A percentile compares a stretch with the other conserved stretches of the same genome.
Evolutionary conservation across 2,888 invertebrate genomes (phyloP).

Genomic region (Germaria angustata): DNA sequence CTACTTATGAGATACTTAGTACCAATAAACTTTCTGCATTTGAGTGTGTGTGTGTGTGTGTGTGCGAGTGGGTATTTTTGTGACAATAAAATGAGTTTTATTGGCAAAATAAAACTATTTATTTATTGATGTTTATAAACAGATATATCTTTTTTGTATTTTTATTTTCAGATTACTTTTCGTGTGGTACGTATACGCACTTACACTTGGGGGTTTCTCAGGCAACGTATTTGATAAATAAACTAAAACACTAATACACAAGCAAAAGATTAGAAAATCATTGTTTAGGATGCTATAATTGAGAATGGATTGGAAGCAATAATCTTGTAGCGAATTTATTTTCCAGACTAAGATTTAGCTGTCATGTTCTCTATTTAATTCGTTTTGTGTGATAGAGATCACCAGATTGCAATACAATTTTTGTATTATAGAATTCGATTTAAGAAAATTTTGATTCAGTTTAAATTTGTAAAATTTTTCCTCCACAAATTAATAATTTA

Average conservation of each 20-base stretch:
- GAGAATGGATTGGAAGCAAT: conserved; percentile 8
- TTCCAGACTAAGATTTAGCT: not conserved
- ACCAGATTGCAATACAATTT: too few relatives aligned
- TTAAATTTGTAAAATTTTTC: too few relatives aligned
- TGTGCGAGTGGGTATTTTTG: not conserved
- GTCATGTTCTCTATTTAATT: not conserved
- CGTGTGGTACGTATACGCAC: not conserved
- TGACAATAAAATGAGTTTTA: conserved; percentile 52
- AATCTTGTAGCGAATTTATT: conserved; percentile 17
- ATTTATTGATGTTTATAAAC: conserved; percentile 51
- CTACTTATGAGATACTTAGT: conserved; percentile 55
- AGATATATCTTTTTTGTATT: not conserved
- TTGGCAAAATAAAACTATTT: conserved; percentile 62
- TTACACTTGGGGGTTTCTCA: not conserved
- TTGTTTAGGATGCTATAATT: not conserved
- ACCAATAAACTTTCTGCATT: conserved; percentile 24
- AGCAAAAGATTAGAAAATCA: not conserved
- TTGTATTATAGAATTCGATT: too few relatives aligned
- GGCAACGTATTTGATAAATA: conserved; percentile 35
- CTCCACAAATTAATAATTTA: too few relatives aligned
- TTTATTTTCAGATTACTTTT: conserved; percentile 5
- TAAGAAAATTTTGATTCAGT: too few relatives aligned
- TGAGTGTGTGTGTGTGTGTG: not conserved
- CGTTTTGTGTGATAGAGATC: not conserved
- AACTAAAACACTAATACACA: conserved; percentile 1